Evolutionary conservation across 2,797 vertebrate genomes (phyloP).

Genomic region (Dicrostonyx torquatus): DNA sequence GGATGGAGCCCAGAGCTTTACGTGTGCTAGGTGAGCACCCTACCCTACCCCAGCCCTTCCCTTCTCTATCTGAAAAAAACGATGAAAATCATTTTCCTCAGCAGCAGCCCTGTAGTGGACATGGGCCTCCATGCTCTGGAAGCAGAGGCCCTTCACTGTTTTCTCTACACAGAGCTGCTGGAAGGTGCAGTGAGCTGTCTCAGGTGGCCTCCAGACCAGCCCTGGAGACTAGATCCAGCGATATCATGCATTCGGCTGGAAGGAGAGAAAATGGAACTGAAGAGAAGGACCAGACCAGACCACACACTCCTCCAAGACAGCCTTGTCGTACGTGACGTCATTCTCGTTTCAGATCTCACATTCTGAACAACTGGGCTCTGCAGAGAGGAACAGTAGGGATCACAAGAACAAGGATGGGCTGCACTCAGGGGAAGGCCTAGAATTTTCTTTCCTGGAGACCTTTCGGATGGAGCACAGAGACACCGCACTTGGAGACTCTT

Average conservation of each 20-base stretch:
- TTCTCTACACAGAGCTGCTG: neutral
- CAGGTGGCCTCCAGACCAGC: neutral
- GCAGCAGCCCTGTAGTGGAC: neutral
- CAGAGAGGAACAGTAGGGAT: neutral
- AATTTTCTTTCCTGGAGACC: slow-evolving; percentile 65
- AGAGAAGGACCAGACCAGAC: neutral
- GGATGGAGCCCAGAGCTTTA: too few relatives aligned
- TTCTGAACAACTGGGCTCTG: neutral
- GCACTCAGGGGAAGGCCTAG: slow-evolving; percentile 27
- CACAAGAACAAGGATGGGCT: slow-evolving; percentile 35
- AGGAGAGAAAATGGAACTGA: neutral
- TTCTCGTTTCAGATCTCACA: neutral
- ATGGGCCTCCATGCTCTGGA: neutral
- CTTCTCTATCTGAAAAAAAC: neutral
- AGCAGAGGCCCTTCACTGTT: neutral
- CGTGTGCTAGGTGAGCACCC: neutral
- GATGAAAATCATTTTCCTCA: neutral
- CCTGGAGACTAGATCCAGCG: neutral
- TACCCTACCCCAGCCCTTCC: neutral
- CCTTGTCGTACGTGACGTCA: neutral
- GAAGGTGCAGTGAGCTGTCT: neutral
- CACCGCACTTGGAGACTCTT: neutral
- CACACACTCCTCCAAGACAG: neutral
- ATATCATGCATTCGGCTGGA: neutral
- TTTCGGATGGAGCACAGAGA: neutral